A percentile compares a stretch with the other conserved stretches of the same genome.
Conservation (phyloP, 2,888 invertebrate genomes). For the Rhagonycha fulva region DNA sequence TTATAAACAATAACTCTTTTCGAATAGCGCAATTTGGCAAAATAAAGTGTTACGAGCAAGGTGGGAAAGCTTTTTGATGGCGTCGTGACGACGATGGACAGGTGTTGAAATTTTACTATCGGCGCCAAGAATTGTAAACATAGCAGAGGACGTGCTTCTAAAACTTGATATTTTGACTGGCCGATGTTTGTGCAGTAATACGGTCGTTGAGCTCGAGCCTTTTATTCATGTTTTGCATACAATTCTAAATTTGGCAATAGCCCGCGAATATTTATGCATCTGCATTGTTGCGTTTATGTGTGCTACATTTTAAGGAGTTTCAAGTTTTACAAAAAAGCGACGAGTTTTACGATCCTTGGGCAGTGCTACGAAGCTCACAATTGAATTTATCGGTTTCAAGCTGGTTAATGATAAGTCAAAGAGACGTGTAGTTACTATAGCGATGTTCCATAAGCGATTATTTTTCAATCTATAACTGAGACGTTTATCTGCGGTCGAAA, state of each 20-base stretch:
- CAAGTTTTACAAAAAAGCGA: background rate
- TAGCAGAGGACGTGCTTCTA: conserved; percentile 29
- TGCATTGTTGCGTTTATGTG: conserved; percentile 7
- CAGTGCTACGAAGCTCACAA: background rate
- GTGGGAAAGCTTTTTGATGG: conserved; percentile 31
- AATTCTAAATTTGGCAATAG: conserved; percentile 11
- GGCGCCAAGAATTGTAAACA: conserved; percentile 40
- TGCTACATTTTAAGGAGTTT: background rate
- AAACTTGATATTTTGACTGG: conserved; percentile 35
- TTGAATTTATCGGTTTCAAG: background rate
- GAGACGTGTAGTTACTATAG: background rate
- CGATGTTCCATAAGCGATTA: conserved; percentile 21
- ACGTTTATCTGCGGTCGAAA: conserved; percentile 20
- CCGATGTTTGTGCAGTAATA: conserved; percentile 15
- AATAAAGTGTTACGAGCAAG: conserved; percentile 10
- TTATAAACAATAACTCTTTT: background rate
- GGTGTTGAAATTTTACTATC: conserved; percentile 41
- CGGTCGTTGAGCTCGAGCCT: conserved; percentile 31
- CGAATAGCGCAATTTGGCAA: conserved; percentile 10
- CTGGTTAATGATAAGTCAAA: background rate
- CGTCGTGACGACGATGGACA: conserved; percentile 37
- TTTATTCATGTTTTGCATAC: conserved; percentile 12
- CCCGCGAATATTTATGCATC: conserved; percentile 14
- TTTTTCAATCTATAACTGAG: conserved; percentile 22
- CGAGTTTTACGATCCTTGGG: background rate